Evolutionary conservation across 2,797 vertebrate species (phyloP), one percentile per base, ranked within the genome.

Genomic region (Artibeus jamaicensis): DNA sequence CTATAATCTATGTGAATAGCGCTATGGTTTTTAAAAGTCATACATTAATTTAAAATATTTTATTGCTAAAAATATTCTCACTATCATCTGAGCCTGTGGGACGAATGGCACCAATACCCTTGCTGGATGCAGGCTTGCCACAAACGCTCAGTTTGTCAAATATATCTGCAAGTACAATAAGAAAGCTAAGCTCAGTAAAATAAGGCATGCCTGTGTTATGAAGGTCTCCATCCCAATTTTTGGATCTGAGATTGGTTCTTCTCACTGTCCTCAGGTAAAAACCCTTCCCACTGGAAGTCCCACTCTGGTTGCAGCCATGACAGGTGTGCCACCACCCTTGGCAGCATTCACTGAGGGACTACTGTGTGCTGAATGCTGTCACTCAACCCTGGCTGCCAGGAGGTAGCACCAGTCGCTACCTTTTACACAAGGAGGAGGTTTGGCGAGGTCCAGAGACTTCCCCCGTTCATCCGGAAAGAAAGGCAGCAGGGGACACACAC

Each of bases 401-500:
- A 46, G 62, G 37, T 11, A 48, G 29, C 8, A 18, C 7, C 68
- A 1, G 4, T 10, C 42, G 24, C 21, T 10, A 32, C 18, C 48
- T 24, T 32, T 14, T 8, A 59, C 37, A 46, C 14, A 9, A 74
- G 4, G n/a, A 71, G 62, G 42, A 68, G 44, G 34, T 22, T 82
- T 8, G 0, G 29, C 8, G 5, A 10, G 71, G 62, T 42, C 1
- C 16, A 59, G 55, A 22, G 42, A 3, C 10, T 37, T 42, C 24
- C 24, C 57, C 1, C 5, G 16, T 0, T 67, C 16, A 1, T 15
- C 32, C 4, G 21, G 24, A 32, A 9, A 29, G 44, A 32, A 22
- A 15, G 32, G 29, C 55, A 1, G 8, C 5, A 0, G 0, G 8
- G 48, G 34, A 3, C 7, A 2, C 3, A 22, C 5, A 16, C 34